phyloP scores from a whole-genome alignment of 2,797 vertebrate genomes.

The Chromis chromis region DNA sequence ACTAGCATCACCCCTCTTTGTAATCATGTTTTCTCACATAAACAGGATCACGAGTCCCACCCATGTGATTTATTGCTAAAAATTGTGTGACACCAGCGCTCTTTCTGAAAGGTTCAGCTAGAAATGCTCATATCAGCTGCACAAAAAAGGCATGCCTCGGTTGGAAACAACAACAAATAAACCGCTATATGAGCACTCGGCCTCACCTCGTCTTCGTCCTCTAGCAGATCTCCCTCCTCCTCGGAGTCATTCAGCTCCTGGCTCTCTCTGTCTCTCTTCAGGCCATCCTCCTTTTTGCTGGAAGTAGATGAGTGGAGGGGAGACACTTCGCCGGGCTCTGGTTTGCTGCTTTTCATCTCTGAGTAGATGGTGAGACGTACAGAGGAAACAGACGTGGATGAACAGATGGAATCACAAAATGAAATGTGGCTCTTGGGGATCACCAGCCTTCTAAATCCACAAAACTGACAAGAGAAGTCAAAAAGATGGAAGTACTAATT shows the following conservation, averaged over 20 bases:
- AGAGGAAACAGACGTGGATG: neutral
- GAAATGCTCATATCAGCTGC: too few species aligned
- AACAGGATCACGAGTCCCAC: too few species aligned
- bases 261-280: conserved; percentile 82
- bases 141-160: too few species aligned
- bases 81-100: too few species aligned
- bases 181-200: neutral
- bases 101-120: too few species aligned
- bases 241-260: conserved; percentile 87
- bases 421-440: neutral
- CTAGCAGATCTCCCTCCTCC: conserved; percentile 89
- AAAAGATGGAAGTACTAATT: neutral
- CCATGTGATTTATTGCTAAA: too few species aligned
- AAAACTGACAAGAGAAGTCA: too few species aligned
- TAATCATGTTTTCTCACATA: too few species aligned
- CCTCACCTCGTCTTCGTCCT: conserved; percentile 84
- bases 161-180: too few species aligned
- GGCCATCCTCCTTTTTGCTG: conserved; percentile 84
- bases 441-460: neutral
- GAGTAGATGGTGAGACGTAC: neutral
- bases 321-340: conserved; percentile 84
- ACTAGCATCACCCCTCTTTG: too few species aligned
- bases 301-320: conserved; percentile 79
- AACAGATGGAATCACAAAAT: neutral
- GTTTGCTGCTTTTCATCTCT: conserved; percentile 85